These are phyloP conservation scores for Cirrhinus molitorella DNA, from an alignment of 2,797 vertebrate genomes.

Conservation along the genomic window DNA sequence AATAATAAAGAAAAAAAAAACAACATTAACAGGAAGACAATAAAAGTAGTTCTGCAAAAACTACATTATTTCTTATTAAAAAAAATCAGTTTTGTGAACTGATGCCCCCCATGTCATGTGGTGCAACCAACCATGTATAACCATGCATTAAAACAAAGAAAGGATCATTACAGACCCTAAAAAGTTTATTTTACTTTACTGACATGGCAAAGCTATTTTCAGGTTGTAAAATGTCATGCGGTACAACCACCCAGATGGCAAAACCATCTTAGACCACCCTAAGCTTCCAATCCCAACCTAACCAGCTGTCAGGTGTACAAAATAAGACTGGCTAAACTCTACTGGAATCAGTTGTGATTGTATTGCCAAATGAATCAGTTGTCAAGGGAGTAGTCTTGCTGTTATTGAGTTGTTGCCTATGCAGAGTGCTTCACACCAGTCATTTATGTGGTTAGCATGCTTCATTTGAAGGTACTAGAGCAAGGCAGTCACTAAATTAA, in stretches of 20 bases:
- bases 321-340: background rate
- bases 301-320: background rate
- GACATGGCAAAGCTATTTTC: background rate
- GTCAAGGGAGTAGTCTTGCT: background rate
- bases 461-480: background rate
- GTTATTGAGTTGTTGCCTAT: background rate
- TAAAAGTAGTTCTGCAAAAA: background rate
- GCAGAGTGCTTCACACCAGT: background rate
- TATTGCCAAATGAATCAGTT: background rate
- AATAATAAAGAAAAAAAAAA: no score
- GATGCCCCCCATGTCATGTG: no score
- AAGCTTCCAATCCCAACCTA: background rate
- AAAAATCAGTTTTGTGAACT: background rate
- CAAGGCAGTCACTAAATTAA: background rate
- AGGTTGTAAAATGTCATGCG: background rate
- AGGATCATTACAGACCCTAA: background rate
- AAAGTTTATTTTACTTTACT: background rate
- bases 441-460: background rate
- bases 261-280: background rate
- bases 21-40: background rate
- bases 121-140: background rate
- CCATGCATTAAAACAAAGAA: background rate
- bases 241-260: background rate
- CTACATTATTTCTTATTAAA: background rate
- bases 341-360: background rate